Base-by-base conservation (phyloP, 2,797 vertebrate species). In the Pachyuromys duprasi region DNA sequence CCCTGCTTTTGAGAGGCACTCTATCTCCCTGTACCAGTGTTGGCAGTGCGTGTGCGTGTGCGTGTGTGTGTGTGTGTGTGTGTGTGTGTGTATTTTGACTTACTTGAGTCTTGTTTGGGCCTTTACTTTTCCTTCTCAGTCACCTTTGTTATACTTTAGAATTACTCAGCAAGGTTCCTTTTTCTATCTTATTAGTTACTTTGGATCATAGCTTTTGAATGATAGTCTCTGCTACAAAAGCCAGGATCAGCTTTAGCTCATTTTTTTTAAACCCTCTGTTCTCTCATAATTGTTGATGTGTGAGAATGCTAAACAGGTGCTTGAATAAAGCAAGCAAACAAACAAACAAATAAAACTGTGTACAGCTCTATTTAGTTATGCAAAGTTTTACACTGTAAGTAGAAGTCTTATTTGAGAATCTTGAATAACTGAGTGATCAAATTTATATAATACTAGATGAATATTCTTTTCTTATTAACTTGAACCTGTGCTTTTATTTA, bases 381-480 rank as follows among this genome's bases (percentile, higher is more conserved):
- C 82, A 17, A 14, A 4, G 82, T 62, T 94, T 24, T 74, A 92
- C 2, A 9, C 57, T 81, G 8, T 75, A 60, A 80, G 4, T 89
- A 39, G 42, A 95, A 81, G 42, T 15, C 12, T 91, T 55, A 74
- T 91, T 86, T 93, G 49, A 81, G 65, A 93, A 69, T 78, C 36
- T 28, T 84, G 22, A 82, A 60, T 81, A 92, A 87, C 33, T 42
- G 28, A 93, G 49, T 88, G 11, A 42, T 72, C 14, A 76, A 8
- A 45, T 86, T 92, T 93, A 13, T 93, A 31, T 78, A 90, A 69
- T 92, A 18, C 8, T 42, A 20, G 63, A 11, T 88, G 31, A 92
- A 90, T 89, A 86, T 78, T 83, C 26, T 28, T 92, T 78, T 57
- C 76, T 90, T 11, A 76, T 93, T 91, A 93, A 60, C 70, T 93